phyloP scores from a whole-genome alignment of 2,797 vertebrate species.

The Thripadectes ignobilis region DNA sequence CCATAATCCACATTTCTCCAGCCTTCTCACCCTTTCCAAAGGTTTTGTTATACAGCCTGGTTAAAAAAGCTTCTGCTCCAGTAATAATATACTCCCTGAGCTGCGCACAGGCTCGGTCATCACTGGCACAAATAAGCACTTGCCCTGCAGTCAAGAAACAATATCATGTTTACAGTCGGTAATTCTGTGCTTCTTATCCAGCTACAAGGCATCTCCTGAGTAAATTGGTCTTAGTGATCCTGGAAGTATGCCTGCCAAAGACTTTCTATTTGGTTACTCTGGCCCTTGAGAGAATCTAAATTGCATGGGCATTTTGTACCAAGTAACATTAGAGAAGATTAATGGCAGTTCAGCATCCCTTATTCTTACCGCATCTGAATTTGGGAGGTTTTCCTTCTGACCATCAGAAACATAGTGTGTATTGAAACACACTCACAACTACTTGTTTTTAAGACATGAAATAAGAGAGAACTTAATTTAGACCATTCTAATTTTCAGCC shows the following conservation, averaged over 20 bases:
- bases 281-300: background rate
- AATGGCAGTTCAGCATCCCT: background rate
- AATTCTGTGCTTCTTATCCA: background rate
- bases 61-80: slow-evolving; percentile 85
- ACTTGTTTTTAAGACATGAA: background rate
- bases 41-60: slow-evolving; percentile 86
- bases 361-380: background rate
- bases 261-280: background rate
- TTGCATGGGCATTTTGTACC: background rate
- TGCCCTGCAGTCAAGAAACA: slow-evolving; percentile 78
- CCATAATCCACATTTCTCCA: slow-evolving; percentile 60
- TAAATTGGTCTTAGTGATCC: background rate
- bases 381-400: background rate
- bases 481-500: background rate
- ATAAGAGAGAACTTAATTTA: background rate
- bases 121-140: slow-evolving; percentile 93
- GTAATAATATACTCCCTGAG: slow-evolving; percentile 85
- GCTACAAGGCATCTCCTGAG: background rate
- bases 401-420: background rate
- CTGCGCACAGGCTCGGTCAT: slow-evolving; percentile 93
- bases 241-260: background rate
- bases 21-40: slow-evolving; percentile 82
- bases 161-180: background rate
- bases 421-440: background rate
- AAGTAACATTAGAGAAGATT: background rate